Conservation (phyloP, 2,113 vertebrate species). For the Illadopsis cleaveri region DNA sequence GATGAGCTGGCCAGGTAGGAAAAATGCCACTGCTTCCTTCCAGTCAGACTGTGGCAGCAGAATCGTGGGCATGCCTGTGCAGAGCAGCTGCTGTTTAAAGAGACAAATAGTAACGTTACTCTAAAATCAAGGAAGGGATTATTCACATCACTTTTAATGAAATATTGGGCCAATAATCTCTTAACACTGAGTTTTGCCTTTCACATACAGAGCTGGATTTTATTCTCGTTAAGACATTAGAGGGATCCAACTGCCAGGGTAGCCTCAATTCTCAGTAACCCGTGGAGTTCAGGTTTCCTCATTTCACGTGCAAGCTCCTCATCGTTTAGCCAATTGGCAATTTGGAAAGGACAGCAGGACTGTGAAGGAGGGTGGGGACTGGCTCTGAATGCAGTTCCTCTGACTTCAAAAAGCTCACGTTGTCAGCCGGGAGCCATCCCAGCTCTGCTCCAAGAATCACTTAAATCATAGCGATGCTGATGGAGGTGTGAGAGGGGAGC, state of each 20-base stretch:
- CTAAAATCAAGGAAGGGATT: not conserved
- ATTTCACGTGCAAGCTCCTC: not conserved
- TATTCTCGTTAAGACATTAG: not conserved
- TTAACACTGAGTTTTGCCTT: not conserved
- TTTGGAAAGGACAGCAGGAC: not conserved
- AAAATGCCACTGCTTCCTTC: not conserved
- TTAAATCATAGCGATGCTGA: rapidly evolving
- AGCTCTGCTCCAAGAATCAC: not conserved
- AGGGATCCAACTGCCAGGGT: not conserved
- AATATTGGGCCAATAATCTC: not conserved
- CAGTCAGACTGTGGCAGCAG: not conserved
- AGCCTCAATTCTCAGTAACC: not conserved
- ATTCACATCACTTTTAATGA: not conserved
- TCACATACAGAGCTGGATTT: not conserved
- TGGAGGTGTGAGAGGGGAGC: not conserved
- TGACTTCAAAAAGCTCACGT: not conserved
- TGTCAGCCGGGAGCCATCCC: not conserved
- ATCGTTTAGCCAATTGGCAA: not conserved
- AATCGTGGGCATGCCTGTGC: rapidly evolving
- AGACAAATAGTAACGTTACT: not conserved
- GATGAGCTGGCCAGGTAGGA: not conserved
- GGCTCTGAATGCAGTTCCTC: not conserved
- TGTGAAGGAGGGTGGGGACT: not conserved
- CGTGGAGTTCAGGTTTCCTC: not conserved
- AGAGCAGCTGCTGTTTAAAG: not conserved